Base-by-base conservation (phyloP, 2,797 vertebrate genomes). In the Smutsia temminckii region DNA sequence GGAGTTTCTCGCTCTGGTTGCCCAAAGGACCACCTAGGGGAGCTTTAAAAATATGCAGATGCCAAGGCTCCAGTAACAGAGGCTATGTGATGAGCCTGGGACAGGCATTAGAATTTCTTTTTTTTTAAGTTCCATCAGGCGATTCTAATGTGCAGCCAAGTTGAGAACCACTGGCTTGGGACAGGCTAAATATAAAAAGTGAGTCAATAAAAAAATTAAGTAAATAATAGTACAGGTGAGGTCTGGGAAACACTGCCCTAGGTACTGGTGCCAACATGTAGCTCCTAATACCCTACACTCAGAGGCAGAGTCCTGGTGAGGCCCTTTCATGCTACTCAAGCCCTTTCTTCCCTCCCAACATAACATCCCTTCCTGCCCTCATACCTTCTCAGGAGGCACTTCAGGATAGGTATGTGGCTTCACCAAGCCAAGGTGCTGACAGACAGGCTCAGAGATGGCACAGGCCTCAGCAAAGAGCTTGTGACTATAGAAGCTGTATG, bases 401-500 rank as follows among this genome's bases (percentile, higher is more conserved):
- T 98, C 98, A 1, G 77, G 72, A 1, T 97, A 97, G 1, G 71
- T 96, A 29, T 95, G 94, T 49, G 98, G 98, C 88, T 98, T 99
- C 0, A 51, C 92, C 13, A 34, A 32, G 92, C 93, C 95, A 32
- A 99, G 95, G 79, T 98, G 96, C 85, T 94, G 97, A 97, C 99
- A 99, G 63, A 99, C 61, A 40, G 98, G 98, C 96, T 99, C 98
- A 0, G 98, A 98, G 59, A 99, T 55, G 0, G 97, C 97, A 96
- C 98, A 98, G 78, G 99, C 99, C 96, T 99, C 98, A 0, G 98
- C 92, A 55, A 99, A 99, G 23, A 99, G 98, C 93, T 98, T 98
- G 68, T 98, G 98, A 97, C 98, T 99, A 94, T 99, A 99, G 97
- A 99, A 98, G 86, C 98, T 98, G 89, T 99, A 99, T 32, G 98